Conservation (phyloP, 2,797 vertebrate species). For the Platyrinchus mystaceus region DNA sequence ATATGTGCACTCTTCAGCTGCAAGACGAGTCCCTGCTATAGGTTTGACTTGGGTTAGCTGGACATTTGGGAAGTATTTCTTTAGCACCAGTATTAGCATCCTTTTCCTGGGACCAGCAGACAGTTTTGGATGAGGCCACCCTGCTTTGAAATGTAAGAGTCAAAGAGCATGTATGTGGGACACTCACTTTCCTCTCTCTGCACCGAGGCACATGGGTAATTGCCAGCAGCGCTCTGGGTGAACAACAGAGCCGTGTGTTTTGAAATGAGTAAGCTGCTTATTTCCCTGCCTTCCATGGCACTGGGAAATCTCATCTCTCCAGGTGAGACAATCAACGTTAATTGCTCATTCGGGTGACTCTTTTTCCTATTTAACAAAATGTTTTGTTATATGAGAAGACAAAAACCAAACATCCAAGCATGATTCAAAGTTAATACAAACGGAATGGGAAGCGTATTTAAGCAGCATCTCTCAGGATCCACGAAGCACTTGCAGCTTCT, state of each 20-base stretch:
- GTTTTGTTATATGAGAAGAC: neutral
- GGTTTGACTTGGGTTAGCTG: neutral
- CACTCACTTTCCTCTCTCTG: neutral
- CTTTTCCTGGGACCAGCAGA: neutral
- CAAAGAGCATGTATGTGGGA: neutral
- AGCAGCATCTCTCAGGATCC: neutral
- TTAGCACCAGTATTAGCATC: neutral
- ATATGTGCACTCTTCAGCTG: rapidly evolving
- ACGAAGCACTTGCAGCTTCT: neutral
- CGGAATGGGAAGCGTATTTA: neutral
- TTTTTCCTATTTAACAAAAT: neutral
- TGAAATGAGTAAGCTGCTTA: neutral
- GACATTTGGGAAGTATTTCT: neutral
- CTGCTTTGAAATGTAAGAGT: neutral
- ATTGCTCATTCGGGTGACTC: rapidly evolving
- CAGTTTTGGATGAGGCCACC: neutral
- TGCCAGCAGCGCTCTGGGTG: neutral
- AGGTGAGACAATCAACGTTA: rapidly evolving
- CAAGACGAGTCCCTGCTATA: neutral
- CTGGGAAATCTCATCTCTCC: too few relatives aligned
- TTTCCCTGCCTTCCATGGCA: neutral
- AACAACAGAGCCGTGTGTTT: neutral
- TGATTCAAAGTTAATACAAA: neutral
- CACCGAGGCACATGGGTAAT: rapidly evolving
- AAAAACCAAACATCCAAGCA: neutral